Conservation (phyloP, 1,140 invertebrate genomes). For the Megathymus violae region DNA sequence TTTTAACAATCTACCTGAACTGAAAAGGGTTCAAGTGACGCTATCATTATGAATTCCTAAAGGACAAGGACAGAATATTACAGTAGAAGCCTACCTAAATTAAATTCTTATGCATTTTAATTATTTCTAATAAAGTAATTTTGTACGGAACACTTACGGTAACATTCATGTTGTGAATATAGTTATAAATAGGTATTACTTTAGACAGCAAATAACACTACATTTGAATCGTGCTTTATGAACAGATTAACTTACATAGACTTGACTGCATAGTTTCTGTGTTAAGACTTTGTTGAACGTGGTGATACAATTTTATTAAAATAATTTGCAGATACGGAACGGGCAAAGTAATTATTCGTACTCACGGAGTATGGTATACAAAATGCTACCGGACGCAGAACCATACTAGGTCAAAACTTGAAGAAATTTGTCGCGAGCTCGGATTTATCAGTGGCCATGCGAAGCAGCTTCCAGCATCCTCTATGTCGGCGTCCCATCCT, state of each 20-base stretch:
- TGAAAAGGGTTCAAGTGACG: conserved; percentile 10
- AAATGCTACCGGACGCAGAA: conserved; percentile 64
- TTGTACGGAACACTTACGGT: no score
- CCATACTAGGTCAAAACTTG: conserved; percentile 69
- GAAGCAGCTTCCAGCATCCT: conserved; percentile 53
- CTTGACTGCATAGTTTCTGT: no score
- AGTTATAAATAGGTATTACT: no score
- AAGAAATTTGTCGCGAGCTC: conserved; percentile 66
- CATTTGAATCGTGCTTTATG: no score
- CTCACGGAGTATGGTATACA: conserved; percentile 69
- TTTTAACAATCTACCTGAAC: conserved; percentile 2
- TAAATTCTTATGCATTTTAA: no score
- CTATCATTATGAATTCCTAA: conserved; percentile 17
- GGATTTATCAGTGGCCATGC: conserved; percentile 72
- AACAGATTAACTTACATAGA: no score
- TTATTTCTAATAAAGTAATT: no score
- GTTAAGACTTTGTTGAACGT: no score
- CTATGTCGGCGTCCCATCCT: conserved; percentile 40
- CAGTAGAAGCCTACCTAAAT: no score
- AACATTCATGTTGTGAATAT: no score
- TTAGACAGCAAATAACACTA: no score
- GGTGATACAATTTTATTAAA: background rate
- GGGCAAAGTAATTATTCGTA: conserved; percentile 65
- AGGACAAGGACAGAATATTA: conserved; percentile 1
- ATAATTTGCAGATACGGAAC: conserved; percentile 61